phyloP scores from a whole-genome alignment of 2,888 invertebrate genomes.

The Cantharis rufa region DNA sequence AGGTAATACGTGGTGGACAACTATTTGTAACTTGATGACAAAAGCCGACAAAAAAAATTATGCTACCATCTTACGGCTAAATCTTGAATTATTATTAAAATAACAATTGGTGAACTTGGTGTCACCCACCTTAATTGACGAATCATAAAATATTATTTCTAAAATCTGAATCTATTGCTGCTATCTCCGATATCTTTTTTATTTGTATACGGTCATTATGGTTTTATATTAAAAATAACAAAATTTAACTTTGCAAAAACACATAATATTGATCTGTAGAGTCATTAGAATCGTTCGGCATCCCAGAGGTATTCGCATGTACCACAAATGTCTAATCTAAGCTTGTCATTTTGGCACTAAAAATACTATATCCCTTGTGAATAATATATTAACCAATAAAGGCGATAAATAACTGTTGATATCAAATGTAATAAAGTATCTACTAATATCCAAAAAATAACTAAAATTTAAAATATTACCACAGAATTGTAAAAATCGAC shows the following conservation, averaged over 20 bases:
- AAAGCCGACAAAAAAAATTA: too few relatives aligned
- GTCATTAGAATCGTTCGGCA: constrained; percentile 14
- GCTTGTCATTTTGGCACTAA: constrained; percentile 13
- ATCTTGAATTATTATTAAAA: too few relatives aligned
- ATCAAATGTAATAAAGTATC: not conserved
- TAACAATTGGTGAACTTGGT: too few relatives aligned
- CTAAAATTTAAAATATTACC: not conserved
- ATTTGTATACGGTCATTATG: too few relatives aligned
- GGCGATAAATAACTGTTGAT: constrained; percentile 9
- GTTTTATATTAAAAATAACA: not conserved
- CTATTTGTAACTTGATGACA: too few relatives aligned
- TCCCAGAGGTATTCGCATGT: constrained; percentile 17
- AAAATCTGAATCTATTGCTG: too few relatives aligned
- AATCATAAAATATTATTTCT: too few relatives aligned
- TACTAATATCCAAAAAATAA: not conserved
- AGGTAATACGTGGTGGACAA: too few relatives aligned
- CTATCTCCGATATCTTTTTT: too few relatives aligned
- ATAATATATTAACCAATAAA: constrained; percentile 13
- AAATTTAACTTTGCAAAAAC: not conserved
- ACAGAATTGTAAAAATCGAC: not conserved
- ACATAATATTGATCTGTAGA: constrained; percentile 6
- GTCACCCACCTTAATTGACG: too few relatives aligned
- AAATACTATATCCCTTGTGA: constrained; percentile 11
- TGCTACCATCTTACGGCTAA: too few relatives aligned
- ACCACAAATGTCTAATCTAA: constrained; percentile 16